These are phyloP conservation scores for Nemapogon koenigi DNA, from an alignment of 2,888 invertebrate species.

Conservation along the genomic window DNA sequence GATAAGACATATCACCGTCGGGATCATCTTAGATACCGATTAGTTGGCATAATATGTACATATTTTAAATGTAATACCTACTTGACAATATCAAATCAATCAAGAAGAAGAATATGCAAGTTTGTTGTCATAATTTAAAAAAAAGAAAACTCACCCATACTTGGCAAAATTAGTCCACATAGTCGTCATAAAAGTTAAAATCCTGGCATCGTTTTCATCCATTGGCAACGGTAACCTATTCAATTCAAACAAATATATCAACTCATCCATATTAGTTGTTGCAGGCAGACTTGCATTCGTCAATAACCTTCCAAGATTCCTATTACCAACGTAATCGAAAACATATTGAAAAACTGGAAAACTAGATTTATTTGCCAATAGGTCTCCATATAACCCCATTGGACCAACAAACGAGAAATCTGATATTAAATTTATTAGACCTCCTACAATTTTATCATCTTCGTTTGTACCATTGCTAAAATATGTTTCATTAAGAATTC, in stretches of 20 bases:
- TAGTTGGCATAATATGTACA: no score
- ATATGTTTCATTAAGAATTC: conserved; percentile 37
- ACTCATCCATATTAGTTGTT: conserved; percentile 41
- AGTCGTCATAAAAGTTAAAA: conserved; percentile 50
- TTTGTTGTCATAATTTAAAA: no score
- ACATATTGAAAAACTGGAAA: conserved; percentile 38
- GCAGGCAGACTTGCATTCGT: conserved; percentile 45
- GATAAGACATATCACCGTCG: no score
- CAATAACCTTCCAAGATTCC: conserved; percentile 43
- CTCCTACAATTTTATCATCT: conserved; percentile 40
- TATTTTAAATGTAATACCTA: no score
- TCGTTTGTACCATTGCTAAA: conserved; percentile 36
- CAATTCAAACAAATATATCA: conserved; percentile 48
- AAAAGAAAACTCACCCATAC: conserved; percentile 35
- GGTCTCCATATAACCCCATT: conserved; percentile 38
- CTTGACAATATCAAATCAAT: no score
- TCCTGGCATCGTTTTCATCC: conserved; percentile 47
- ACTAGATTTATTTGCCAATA: conserved; percentile 35
- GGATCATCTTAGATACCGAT: no score
- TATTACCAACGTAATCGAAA: conserved; percentile 43
- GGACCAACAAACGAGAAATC: conserved; percentile 50
- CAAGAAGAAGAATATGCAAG: no score
- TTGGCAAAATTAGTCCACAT: conserved; percentile 61
- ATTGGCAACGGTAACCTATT: conserved; percentile 43
- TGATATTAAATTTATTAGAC: conserved; percentile 45